Percentiles rank a stretch among this genome's conserved stretches.
phyloP scores from a whole-genome alignment of 35 echinoderm and acorn worm species.

The Apostichopus californicus region DNA sequence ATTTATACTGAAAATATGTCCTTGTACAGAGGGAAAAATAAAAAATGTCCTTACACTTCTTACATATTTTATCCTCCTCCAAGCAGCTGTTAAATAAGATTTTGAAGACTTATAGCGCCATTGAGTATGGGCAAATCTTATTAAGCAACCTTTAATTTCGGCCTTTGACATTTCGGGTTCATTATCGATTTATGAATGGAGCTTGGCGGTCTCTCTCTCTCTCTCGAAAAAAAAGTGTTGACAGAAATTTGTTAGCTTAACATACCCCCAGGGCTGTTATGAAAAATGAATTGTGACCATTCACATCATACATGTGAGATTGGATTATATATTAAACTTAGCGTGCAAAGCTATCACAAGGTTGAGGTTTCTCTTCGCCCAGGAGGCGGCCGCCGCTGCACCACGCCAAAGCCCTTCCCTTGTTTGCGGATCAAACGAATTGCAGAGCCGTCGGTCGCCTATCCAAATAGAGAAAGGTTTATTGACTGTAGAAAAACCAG shows the following conservation, averaged over 20 bases:
- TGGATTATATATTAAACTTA: slow-evolving; percentile 1
- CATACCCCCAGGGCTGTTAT: not conserved
- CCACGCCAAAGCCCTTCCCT: not conserved
- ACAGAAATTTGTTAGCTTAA: slow-evolving; percentile 1
- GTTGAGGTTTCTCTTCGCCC: slow-evolving; percentile 11
- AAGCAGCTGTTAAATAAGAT: too few relatives aligned
- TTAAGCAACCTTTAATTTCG: not conserved
- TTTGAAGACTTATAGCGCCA: too few relatives aligned
- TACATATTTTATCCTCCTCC: too few relatives aligned
- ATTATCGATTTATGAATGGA: slow-evolving; percentile 14
- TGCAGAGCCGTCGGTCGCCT: not conserved
- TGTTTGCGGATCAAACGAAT: slow-evolving; percentile 40
- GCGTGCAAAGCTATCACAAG: not conserved
- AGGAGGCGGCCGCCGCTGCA: not conserved
- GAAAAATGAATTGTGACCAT: slow-evolving; percentile 37
- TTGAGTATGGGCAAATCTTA: too few relatives aligned
- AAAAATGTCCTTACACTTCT: too few relatives aligned
- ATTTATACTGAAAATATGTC: too few relatives aligned
- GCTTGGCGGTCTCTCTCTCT: not conserved
- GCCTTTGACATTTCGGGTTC: slow-evolving; percentile 2
- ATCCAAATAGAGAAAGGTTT: slow-evolving; percentile 14
- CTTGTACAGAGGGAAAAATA: too few relatives aligned
- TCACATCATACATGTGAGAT: not conserved
- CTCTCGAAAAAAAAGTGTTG: not conserved
- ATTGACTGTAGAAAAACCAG: not conserved